Evolutionary conservation across 2,888 invertebrate genomes (phyloP).

Genomic region (Lysandra bellargus): DNA sequence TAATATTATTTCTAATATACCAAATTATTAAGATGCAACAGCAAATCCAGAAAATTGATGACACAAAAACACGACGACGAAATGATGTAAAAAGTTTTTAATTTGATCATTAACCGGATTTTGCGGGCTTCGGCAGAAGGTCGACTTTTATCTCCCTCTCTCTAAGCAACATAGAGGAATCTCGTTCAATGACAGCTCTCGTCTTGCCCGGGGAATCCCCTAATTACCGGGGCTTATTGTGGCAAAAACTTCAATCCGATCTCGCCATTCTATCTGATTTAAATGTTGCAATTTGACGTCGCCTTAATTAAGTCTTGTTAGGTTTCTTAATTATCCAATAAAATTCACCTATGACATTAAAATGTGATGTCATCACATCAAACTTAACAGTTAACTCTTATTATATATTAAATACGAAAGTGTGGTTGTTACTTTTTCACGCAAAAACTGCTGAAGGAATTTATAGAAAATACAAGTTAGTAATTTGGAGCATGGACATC

Average conservation of each 20-base stretch:
- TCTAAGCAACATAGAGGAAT: conserved; percentile 18
- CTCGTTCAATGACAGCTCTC: conserved; percentile 21
- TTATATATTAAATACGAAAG: too few relatives aligned
- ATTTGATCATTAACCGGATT: conserved; percentile 14
- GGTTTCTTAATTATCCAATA: not conserved
- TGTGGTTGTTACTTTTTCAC: too few relatives aligned
- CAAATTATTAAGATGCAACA: not conserved
- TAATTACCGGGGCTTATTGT: conserved; percentile 22
- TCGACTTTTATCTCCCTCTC: not conserved
- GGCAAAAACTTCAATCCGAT: conserved; percentile 15
- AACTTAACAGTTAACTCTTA: too few relatives aligned
- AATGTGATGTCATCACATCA: not conserved
- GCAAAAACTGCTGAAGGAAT: too few relatives aligned
- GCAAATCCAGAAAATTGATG: not conserved
- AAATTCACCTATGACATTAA: not conserved
- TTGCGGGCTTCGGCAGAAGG: not conserved
- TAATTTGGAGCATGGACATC: too few relatives aligned
- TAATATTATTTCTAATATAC: too few relatives aligned
- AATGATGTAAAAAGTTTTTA: conserved; percentile 17
- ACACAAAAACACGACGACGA: conserved; percentile 4
- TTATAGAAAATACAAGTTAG: too few relatives aligned
- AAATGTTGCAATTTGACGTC: not conserved
- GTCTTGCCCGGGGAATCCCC: conserved; percentile 21
- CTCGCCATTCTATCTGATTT: not conserved
- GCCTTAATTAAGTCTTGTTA: not conserved